phyloP scores from a whole-genome alignment of 2,113 vertebrate genomes.

The Desmodus rotundus region DNA sequence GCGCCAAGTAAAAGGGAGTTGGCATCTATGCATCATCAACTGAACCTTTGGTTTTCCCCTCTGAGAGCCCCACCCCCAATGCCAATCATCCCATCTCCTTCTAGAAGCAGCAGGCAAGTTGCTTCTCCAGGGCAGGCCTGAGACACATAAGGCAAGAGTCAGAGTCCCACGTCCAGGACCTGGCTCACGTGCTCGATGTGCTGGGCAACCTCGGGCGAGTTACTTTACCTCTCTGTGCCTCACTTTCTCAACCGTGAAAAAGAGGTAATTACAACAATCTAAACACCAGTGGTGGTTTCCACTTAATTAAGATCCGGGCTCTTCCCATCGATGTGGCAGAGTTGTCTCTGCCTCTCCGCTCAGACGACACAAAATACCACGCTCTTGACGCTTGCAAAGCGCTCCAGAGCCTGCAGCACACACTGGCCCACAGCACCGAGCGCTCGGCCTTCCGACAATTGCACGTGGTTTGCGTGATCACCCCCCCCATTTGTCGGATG shows the following conservation, averaged over 20 bases:
- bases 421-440: accelerated
- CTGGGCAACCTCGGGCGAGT: background rate
- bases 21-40: background rate
- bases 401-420: background rate
- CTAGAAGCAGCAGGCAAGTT: background rate
- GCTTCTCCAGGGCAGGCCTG: background rate
- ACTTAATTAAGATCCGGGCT: background rate
- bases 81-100: background rate
- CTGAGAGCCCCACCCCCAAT: background rate
- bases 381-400: accelerated
- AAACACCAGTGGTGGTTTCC: background rate
- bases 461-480: accelerated
- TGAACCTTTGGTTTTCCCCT: background rate
- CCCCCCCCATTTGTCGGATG: background rate
- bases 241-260: background rate
- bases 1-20: background rate
- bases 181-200: background rate
- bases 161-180: background rate
- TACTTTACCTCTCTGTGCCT: background rate
- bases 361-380: background rate
- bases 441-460: background rate
- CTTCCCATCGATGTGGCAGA: background rate
- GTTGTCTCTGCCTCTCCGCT: background rate
- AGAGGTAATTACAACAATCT: background rate
- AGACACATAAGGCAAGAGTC: background rate